Conservation (phyloP, 2,888 invertebrate genomes). For the Pristionchus maxplancki region DNA sequence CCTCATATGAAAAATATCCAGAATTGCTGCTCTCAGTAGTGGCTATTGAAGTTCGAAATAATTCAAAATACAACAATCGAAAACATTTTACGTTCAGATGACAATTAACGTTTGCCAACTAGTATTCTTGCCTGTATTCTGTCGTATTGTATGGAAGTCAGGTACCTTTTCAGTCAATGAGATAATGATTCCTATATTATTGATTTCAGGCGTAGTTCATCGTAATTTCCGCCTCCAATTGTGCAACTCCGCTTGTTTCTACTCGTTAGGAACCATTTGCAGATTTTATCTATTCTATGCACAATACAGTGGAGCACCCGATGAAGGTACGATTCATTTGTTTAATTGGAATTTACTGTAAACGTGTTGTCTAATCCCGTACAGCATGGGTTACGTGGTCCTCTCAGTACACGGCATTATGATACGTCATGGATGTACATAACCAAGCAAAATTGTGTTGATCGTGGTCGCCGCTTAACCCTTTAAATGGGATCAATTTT, state of each 20-base stretch:
- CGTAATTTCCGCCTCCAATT: not conserved
- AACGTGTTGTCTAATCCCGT: no score
- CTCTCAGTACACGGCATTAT: no score
- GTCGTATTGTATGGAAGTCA: constrained; percentile 6
- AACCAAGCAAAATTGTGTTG: no score
- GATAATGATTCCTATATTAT: no score
- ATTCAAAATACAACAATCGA: no score
- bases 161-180: not conserved
- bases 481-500: no score
- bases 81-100: constrained; percentile 5
- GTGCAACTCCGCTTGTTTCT: not conserved
- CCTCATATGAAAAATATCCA: not conserved
- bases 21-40: not conserved
- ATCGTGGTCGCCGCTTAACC: no score
- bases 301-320: constrained; percentile 5
- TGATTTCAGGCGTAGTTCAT: not conserved
- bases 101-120: not conserved
- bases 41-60: not conserved
- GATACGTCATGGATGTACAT: no score
- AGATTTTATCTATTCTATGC: constrained; percentile 12
- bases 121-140: not conserved
- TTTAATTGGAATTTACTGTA: not conserved
- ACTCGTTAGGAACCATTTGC: not conserved
- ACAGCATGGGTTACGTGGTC: no score
- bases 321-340: not conserved